Percentiles rank a stretch among this genome's conserved stretches.
phyloP scores from a whole-genome alignment of 1,140 invertebrate species.

The Lordiphosa stackelbergi region DNA sequence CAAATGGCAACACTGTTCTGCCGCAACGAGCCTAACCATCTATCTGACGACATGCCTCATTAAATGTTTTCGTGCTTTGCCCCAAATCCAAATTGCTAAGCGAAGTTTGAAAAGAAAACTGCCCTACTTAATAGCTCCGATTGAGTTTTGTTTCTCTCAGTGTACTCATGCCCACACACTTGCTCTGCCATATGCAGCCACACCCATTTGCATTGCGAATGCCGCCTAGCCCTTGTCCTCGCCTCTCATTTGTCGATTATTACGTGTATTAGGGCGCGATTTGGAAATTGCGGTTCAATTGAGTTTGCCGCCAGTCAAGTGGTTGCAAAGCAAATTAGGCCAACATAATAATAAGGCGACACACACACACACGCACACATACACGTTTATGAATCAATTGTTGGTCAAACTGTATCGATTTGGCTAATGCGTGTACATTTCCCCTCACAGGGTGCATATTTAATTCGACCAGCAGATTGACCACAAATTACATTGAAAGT shows the following conservation, averaged over 20 bases:
- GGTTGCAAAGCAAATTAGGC: constrained; percentile 65
- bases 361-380: constrained; percentile 7
- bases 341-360: constrained; percentile 45
- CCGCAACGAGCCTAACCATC: too few relatives aligned
- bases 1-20: too few relatives aligned
- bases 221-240: constrained; percentile 2
- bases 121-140: too few relatives aligned
- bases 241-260: constrained; percentile 28
- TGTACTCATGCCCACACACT: not conserved
- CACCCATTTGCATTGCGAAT: constrained; percentile 58
- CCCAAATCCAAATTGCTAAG: too few relatives aligned
- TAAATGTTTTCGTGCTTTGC: too few relatives aligned
- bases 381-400: constrained; percentile 49
- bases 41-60: too few relatives aligned
- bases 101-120: too few relatives aligned
- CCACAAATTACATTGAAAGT: constrained; percentile 28
- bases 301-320: constrained; percentile 52
- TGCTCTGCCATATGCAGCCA: constrained; percentile 15
- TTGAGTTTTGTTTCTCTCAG: not conserved
- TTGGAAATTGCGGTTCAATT: constrained; percentile 67
- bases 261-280: constrained; percentile 60
- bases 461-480: constrained; percentile 20
- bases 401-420: constrained; percentile 48
- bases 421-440: constrained; percentile 1
- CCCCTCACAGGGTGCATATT: constrained; percentile 34